Conservation (phyloP, 2,113 vertebrate genomes). For the Phylloscopus trochilus region DNA sequence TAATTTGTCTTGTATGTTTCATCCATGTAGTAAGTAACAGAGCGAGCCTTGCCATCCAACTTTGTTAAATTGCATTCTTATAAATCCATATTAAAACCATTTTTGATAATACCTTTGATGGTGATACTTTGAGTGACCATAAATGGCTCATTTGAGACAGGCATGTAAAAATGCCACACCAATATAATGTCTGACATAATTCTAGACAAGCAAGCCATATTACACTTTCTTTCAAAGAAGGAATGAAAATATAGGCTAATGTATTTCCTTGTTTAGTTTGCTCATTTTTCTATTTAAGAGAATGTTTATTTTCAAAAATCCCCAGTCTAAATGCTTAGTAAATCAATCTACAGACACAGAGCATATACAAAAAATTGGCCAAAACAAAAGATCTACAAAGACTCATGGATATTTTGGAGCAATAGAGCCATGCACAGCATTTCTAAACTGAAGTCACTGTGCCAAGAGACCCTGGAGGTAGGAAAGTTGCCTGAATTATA, state of each 20-base stretch:
- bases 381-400: not conserved
- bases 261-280: not conserved
- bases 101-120: not conserved
- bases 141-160: not conserved
- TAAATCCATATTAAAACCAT: not conserved
- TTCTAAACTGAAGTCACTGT: not conserved
- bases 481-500: not conserved
- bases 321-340: not conserved
- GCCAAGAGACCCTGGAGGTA: not conserved
- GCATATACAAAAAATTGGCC: not conserved
- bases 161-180: too few relatives aligned
- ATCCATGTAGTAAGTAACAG: not conserved
- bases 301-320: not conserved
- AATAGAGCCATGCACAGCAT: not conserved
- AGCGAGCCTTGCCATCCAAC: not conserved
- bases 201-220: not conserved
- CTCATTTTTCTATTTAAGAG: not conserved
- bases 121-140: not conserved
- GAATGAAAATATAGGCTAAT: not conserved
- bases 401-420: not conserved
- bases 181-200: not conserved
- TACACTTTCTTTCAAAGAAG: not conserved
- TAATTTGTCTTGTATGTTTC: not conserved
- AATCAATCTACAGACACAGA: not conserved
- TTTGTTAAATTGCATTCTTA: not conserved